Evolutionary conservation across 2,888 invertebrate genomes (phyloP), one percentile per base, ranked within the genome.

Genomic region (Pelosia muscerda): DNA sequence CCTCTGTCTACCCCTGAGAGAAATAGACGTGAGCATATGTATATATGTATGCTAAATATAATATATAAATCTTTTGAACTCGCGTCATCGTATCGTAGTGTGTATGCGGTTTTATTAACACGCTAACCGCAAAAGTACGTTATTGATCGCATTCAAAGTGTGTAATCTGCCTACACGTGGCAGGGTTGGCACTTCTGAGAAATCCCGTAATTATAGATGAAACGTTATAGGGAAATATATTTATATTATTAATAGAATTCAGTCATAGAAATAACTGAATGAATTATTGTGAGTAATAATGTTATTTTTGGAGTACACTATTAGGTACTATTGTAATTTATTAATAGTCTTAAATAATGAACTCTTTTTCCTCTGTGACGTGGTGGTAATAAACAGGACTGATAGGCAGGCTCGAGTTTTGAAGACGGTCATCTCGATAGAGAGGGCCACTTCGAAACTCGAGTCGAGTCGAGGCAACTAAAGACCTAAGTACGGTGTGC

Each of bases 121-220:
- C 9, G 75, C 55, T 72, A 70, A 77, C 81, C 81, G 63, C 75
- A 81, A 74, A 66, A 59, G 28, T 26, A 69, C 68, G 63, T 77
- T 63, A 74, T 74, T 25, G 72, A 75, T 71, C 63, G 62, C 38
- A 6, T 72, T 65, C 25, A 54, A 69, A 56, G 23, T 34, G 9
- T 28, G 25, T 53, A 49, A 19, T 23, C 34, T 49, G 49, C 26
- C 42, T 49, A 42, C 38, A 15, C 10, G 5, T n/a, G 2, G 15
- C 25, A 74, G 71, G 74, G 74, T 11, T 69, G 69, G 53, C 23
- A 65, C 55, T 68, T 66, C 10, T 13, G 0, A 60, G 55, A 66
- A 69, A 63, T 23, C 9, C 11, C 10, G 23, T 22, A n/a, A 62
- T 54, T 53, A 54, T 54, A 49, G 22, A 31, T 15, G 1, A 28